A percentile compares a stretch with the other conserved stretches of the same genome.
Conservation (phyloP, 2,888 invertebrate species). For the Drosophila gaucha region DNA sequence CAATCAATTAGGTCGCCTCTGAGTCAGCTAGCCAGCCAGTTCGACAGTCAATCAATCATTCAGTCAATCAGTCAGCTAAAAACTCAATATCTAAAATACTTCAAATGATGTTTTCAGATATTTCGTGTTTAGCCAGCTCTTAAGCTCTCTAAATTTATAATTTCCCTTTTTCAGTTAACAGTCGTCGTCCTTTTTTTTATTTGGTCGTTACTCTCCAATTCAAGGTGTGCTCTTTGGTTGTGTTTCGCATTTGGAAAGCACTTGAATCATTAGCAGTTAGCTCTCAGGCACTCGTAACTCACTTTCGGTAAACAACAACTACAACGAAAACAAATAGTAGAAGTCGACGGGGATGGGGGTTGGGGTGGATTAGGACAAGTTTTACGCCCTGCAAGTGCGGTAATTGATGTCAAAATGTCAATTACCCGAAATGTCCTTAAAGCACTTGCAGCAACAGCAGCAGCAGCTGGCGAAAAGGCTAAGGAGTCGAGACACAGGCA, state of each 20-base stretch:
- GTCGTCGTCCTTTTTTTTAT: neutral
- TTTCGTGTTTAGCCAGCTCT: neutral
- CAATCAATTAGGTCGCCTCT: too few relatives aligned
- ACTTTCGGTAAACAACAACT: slow-evolving; percentile 36
- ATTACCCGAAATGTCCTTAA: slow-evolving; percentile 71
- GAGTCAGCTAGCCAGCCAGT: too few relatives aligned
- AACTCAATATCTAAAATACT: neutral
- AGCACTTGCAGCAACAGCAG: slow-evolving; percentile 52
- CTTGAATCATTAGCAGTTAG: slow-evolving; percentile 55
- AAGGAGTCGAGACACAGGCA: slow-evolving; percentile 23
- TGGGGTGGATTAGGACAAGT: slow-evolving; percentile 30
- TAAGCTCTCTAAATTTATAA: neutral
- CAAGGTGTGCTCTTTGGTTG: slow-evolving; percentile 6
- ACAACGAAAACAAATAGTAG: neutral
- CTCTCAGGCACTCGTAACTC: slow-evolving; percentile 41
- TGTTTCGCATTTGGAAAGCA: slow-evolving; percentile 35
- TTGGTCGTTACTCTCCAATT: too few relatives aligned
- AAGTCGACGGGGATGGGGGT: neutral
- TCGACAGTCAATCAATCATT: too few relatives aligned
- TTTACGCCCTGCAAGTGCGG: slow-evolving; percentile 55
- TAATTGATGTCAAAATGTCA: slow-evolving; percentile 75
- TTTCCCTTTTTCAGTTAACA: neutral
- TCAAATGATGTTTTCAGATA: neutral
- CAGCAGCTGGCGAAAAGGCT: slow-evolving; percentile 28
- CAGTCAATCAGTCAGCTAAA: neutral